Evolutionary conservation across 2,797 vertebrate genomes (phyloP).

Genomic region (Dromococcyx pavoninus): DNA sequence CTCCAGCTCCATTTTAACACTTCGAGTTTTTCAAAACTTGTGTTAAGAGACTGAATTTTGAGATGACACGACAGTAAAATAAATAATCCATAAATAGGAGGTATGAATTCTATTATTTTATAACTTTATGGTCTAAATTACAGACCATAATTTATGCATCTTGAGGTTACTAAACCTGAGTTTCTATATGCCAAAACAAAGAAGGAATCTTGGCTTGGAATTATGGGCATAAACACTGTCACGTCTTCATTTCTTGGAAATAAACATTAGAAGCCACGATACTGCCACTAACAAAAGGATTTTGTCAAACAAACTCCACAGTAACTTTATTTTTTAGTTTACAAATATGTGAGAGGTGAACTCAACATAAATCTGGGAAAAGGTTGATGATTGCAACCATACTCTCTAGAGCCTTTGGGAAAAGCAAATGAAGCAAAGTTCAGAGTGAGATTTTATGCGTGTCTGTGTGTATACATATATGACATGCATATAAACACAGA

Average conservation of each 20-base stretch:
- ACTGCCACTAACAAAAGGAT: background rate
- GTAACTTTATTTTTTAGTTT: conserved; percentile 24
- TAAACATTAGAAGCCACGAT: background rate
- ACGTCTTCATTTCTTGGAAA: background rate
- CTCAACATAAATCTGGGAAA: background rate
- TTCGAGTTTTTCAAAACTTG: background rate
- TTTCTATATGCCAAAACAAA: background rate
- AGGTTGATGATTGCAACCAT: background rate
- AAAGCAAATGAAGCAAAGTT: background rate
- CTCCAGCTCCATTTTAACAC: background rate
- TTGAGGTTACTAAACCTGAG: conserved; percentile 21
- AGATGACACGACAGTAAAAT: background rate
- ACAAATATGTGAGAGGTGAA: conserved; percentile 19
- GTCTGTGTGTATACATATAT: background rate
- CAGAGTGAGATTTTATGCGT: background rate
- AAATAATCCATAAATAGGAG: background rate
- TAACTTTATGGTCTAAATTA: background rate
- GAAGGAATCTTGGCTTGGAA: conserved; percentile 8
- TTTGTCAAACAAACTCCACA: background rate
- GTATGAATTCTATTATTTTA: background rate
- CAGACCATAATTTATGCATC: background rate
- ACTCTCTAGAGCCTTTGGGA: background rate
- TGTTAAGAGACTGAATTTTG: background rate
- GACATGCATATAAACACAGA: conserved; percentile 21
- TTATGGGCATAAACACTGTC: background rate